Evolutionary conservation across 2,113 vertebrate genomes (phyloP), one percentile per base, ranked within the genome.

Genomic region (Meleagris gallopavo): DNA sequence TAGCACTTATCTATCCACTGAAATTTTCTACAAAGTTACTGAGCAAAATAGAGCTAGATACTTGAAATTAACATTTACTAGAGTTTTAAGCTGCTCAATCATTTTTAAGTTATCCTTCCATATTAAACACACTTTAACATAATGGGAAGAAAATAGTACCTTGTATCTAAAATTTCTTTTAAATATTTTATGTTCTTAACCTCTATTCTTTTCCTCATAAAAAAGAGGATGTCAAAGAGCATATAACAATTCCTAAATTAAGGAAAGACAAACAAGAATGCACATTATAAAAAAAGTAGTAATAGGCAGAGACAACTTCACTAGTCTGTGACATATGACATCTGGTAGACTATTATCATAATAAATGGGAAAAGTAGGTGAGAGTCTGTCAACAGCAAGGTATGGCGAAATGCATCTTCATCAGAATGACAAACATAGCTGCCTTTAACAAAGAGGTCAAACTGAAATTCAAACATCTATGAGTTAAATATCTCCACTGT

Each of bases 261-360:
- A 95, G 71, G 87, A 75, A 75, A 96, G 92, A 83, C 78, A 74
- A 93, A 80, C 61, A 82, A 75, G 90, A 96, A 88, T 71, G 69
- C n/a, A 89, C 74, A 86, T 70, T 93, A 70, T 76, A 82, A 72
- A 29, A 54, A 79, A 67, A 65, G 62, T 50, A 93, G 75, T 72
- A 96, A 89, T 91, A 93, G 85, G 72, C 48, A 94, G 21, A 95
- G 92, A 96, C 91, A 97, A 96, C 96, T 81, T 96, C 92, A 95
- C 75, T 90, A 95, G 80, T 89, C 86, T 95, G 89, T 91, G 76
- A 91, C 87, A 96, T 93, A 93, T 90, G 93, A 97, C 94, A 96
- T 93, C 69, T 85, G 94, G 88, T 87, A 95, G 90, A 91, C 94
- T 94, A 90, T 97, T 97, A 97, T 95, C 90, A 97, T 97, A 97